These are phyloP conservation scores for Fistularia commersonii DNA, from an alignment of 2,797 vertebrate genomes.

Conservation along the genomic window DNA sequence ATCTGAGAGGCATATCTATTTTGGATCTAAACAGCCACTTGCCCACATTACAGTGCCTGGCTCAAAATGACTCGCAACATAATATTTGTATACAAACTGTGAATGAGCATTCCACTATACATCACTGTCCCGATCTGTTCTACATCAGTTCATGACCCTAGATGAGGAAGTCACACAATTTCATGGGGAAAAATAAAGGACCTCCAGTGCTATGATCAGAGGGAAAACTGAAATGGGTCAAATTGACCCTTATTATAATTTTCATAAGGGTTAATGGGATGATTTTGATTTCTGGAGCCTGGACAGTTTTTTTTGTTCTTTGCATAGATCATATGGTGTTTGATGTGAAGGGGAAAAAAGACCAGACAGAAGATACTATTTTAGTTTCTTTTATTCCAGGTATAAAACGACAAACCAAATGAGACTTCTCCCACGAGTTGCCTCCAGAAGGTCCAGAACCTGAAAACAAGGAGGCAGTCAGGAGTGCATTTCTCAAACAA, in stretches of 20 bases:
- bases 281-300: no score
- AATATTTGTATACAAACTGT: conserved; percentile 7
- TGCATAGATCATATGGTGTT: no score
- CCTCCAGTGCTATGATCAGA: not conserved
- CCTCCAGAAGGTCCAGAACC: conserved; percentile 4
- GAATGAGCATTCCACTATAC: not conserved
- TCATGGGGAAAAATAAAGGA: conserved; percentile 3
- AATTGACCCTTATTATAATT: no score
- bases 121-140: conserved; percentile 5
- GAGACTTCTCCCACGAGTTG: no score
- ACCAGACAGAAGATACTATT: no score
- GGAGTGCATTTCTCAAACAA: no score
- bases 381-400: no score
- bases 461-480: conserved; percentile 12
- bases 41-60: not conserved
- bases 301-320: no score
- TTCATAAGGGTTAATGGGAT: no score
- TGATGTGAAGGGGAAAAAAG: no score
- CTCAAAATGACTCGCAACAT: not conserved
- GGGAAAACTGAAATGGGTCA: not conserved
- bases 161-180: conserved; percentile 4
- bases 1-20: not conserved
- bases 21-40: not conserved
- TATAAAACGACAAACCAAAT: no score
- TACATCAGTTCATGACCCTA: conserved; percentile 2